Evolutionary conservation across 2,797 vertebrate genomes (phyloP).

Genomic region (Hyperoplus lanceolatus): DNA sequence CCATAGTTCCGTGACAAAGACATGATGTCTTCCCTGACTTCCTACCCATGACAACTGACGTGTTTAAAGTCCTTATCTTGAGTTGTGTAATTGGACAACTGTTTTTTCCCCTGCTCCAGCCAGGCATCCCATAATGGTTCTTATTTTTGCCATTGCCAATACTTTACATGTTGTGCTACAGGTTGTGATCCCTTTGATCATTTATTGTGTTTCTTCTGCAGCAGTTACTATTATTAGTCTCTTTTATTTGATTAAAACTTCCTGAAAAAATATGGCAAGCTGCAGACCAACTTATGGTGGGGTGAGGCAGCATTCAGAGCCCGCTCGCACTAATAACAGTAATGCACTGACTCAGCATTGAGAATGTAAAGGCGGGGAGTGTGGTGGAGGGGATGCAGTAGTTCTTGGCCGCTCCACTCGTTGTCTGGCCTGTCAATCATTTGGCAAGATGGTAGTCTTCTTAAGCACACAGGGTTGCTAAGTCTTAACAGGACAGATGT

Average conservation of each 20-base stretch:
- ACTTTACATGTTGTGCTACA: background rate
- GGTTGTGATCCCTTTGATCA: background rate
- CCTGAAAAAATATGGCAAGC: constrained; percentile 17
- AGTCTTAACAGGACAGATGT: constrained; percentile 16
- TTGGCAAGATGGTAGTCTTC: constrained; percentile 27
- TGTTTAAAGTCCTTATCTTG: constrained; percentile 17
- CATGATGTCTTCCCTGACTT: constrained; percentile 11
- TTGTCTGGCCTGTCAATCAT: constrained; percentile 69
- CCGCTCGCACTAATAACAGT: constrained; percentile 74
- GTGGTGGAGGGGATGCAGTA: constrained; percentile 44
- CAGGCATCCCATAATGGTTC: background rate
- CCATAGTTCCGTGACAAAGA: constrained; percentile 6
- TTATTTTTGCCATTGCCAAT: background rate
- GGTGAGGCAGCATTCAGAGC: constrained; percentile 60
- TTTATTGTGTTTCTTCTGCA: constrained; percentile 5
- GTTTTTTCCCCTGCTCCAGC: constrained; percentile 5
- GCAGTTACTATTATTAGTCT: constrained; percentile 24
- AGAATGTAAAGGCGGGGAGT: constrained; percentile 48
- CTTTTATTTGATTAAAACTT: constrained; percentile 51
- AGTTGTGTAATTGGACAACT: background rate
- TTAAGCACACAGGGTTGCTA: constrained; percentile 29
- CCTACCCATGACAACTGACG: constrained; percentile 9
- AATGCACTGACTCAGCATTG: constrained; percentile 82
- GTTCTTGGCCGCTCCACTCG: constrained; percentile 57
- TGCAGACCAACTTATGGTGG: constrained; percentile 40